phyloP scores from a whole-genome alignment of 2,888 invertebrate genomes.

The Temnothorax ravouxi region DNA sequence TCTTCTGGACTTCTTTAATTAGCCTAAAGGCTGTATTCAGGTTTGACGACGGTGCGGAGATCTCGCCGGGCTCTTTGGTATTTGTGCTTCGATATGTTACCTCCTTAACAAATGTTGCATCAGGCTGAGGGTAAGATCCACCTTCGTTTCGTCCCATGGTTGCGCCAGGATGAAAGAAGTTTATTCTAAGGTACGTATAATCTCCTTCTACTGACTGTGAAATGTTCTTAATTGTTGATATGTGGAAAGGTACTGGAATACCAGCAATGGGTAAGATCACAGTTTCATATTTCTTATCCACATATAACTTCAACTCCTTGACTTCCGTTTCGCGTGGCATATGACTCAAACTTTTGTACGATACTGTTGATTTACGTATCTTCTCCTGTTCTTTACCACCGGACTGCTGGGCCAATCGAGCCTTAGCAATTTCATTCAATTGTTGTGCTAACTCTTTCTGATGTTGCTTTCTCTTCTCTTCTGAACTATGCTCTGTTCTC shows the following conservation, averaged over 20 bases:
- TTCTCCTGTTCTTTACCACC: constrained; percentile 95
- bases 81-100: constrained; percentile 99
- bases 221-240: constrained; percentile 99
- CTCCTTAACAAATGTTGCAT: constrained; percentile 99
- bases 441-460: constrained; percentile 97
- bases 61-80: constrained; percentile 98
- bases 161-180: constrained; percentile 99
- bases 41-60: constrained; percentile 97
- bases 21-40: constrained; percentile 98
- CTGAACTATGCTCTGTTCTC: constrained; percentile 97
- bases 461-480: constrained; percentile 98
- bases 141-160: constrained; percentile 98
- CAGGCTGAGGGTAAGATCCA: constrained; percentile 96
- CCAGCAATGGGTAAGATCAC: constrained; percentile 99
- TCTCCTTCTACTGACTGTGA: constrained; percentile 99
- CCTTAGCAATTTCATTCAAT: constrained; percentile 97
- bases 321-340: constrained; percentile 98
- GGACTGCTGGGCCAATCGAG: constrained; percentile 95
- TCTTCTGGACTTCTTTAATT: constrained; percentile 99
- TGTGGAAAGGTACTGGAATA: constrained; percentile 98
- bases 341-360: constrained; percentile 96
- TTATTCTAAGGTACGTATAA: constrained; percentile 98
- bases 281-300: constrained; percentile 98
- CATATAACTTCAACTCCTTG: constrained; percentile 96
- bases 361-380: constrained; percentile 97